phyloP scores from a whole-genome alignment of 2,113 vertebrate genomes.

The Siphamia tubifer region DNA sequence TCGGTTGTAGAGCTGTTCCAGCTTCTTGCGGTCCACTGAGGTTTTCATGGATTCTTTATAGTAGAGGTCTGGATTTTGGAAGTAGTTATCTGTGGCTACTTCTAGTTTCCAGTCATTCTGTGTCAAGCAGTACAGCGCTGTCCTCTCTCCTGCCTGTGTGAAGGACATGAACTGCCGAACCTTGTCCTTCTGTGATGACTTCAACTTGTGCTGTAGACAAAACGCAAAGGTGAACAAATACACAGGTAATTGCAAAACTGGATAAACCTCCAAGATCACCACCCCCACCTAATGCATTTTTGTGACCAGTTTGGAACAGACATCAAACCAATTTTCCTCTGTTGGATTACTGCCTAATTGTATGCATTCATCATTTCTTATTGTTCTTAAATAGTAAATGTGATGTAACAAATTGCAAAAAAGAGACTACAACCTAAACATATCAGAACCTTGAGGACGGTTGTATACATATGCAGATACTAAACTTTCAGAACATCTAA shows the following conservation, averaged over 20 bases:
- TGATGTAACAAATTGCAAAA: too few species aligned
- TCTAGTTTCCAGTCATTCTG: constrained; percentile 96
- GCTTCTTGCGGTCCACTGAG: constrained; percentile 90
- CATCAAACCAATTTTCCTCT: neutral
- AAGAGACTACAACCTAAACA: too few species aligned
- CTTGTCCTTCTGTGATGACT: constrained; percentile 95
- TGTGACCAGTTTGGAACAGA: neutral
- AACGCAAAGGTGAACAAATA: neutral
- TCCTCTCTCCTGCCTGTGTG: constrained; percentile 91
- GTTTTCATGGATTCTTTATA: constrained; percentile 93
- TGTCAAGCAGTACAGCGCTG: constrained; percentile 90
- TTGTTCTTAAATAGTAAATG: too few species aligned
- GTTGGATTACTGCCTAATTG: too few species aligned
- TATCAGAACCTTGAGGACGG: neutral
- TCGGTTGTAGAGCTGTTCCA: constrained; percentile 91
- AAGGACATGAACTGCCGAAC: constrained; percentile 94
- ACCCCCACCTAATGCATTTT: neutral
- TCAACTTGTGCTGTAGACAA: constrained; percentile 87
- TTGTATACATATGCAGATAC: neutral
- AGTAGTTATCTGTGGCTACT: constrained; percentile 92
- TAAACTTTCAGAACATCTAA: neutral
- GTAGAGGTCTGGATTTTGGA: constrained; percentile 89
- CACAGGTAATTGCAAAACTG: neutral
- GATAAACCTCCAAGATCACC: neutral
- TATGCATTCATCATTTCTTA: too few species aligned